phyloP scores from a whole-genome alignment of 2,113 vertebrate genomes.

The Oryzias celebensis region DNA sequence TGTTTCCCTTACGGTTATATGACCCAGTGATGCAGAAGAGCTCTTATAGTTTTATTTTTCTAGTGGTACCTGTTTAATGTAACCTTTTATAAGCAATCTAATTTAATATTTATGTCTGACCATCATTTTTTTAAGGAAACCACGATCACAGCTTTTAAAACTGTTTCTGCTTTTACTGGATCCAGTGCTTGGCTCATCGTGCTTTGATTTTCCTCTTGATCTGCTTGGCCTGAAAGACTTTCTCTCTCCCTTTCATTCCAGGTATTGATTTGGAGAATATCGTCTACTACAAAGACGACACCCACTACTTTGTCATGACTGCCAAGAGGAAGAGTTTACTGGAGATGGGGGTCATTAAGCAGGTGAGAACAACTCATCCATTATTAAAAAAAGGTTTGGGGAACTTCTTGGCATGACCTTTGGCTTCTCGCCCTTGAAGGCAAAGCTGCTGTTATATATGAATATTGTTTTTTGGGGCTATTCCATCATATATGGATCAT shows the following conservation, averaged over 20 bases:
- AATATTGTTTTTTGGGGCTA: too few species aligned
- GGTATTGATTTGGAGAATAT: slow-evolving; percentile 97
- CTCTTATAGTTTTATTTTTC: background rate
- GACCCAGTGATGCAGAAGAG: background rate
- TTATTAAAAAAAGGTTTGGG: slow-evolving; percentile 3
- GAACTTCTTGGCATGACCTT: slow-evolving; percentile 12
- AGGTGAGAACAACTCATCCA: slow-evolving; percentile 75
- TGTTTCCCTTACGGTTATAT: background rate
- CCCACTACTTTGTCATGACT: slow-evolving; percentile 99
- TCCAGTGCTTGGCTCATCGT: background rate
- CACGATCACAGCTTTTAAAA: too few species aligned
- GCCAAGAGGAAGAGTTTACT: slow-evolving; percentile 94
- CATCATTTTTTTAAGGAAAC: background rate
- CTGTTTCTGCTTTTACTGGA: too few species aligned
- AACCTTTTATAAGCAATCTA: background rate
- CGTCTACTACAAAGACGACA: slow-evolving; percentile 96
- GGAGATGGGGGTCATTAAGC: slow-evolving; percentile 86
- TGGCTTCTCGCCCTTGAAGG: background rate
- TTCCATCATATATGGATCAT: too few species aligned
- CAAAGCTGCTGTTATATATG: background rate
- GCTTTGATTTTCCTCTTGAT: background rate
- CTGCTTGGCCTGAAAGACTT: slow-evolving; percentile 4
- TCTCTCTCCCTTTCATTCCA: slow-evolving; percentile 49
- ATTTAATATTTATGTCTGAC: background rate
- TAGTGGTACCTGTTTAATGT: background rate